A percentile compares a stretch with the other conserved stretches of the same genome.
These are phyloP conservation scores for Heptascelio sp. DNA, from an alignment of 2,888 invertebrate species.

Conservation along the genomic window DNA sequence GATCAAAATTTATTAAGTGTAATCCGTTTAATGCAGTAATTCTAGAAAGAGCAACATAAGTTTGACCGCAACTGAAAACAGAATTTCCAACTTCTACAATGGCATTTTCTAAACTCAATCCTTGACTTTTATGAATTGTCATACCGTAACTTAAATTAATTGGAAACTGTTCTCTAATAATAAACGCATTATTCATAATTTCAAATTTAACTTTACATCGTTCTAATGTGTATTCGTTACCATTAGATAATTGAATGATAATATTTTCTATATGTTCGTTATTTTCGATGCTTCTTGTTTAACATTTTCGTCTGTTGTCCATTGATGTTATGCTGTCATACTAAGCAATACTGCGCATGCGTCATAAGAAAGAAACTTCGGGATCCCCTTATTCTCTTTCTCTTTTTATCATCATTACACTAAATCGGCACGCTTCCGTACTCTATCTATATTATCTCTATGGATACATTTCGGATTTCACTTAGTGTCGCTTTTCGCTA, in stretches of 20 bases:
- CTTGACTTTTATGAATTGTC: conserved; percentile 69
- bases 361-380: too few relatives aligned
- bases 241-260: conserved; percentile 55
- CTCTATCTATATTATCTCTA: too few relatives aligned
- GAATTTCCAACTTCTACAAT: not conserved
- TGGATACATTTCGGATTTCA: too few relatives aligned
- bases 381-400: too few relatives aligned
- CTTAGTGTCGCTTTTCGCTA: too few relatives aligned
- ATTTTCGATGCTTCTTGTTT: not conserved
- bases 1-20: not conserved
- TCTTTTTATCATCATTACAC: too few relatives aligned
- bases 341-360: too few relatives aligned
- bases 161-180: conserved; percentile 67
- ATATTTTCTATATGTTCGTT: conserved; percentile 53
- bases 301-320: conserved; percentile 7
- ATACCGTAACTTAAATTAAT: conserved; percentile 71
- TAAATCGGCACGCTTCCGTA: too few relatives aligned
- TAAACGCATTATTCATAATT: not conserved
- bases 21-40: not conserved
- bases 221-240: conserved; percentile 58
- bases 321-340: conserved; percentile 51
- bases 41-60: not conserved
- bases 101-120: not conserved
- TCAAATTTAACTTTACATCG: conserved; percentile 65
- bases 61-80: not conserved